These are phyloP conservation scores for Netelia virgata DNA, from an alignment of 2,888 invertebrate genomes.

Conservation along the genomic window DNA sequence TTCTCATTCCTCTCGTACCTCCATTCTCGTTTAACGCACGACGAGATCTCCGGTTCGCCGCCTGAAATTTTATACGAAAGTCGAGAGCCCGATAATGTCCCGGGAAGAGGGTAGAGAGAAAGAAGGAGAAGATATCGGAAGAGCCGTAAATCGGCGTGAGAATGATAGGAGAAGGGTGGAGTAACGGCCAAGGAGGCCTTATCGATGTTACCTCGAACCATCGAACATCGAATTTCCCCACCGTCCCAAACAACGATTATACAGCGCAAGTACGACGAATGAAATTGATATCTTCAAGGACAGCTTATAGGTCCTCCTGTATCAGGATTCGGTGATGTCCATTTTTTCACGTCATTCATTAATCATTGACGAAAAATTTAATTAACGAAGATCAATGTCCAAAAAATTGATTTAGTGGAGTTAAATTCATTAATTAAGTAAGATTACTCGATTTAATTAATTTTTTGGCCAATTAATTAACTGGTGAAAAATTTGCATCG, in stretches of 20 bases:
- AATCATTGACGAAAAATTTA: not conserved
- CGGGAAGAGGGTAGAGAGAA: constrained; percentile 5
- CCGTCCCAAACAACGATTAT: not conserved
- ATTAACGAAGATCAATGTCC: not conserved
- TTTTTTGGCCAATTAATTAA: too few relatives aligned
- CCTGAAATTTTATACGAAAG: constrained; percentile 66
- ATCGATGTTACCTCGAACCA: constrained; percentile 39
- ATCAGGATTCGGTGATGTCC: constrained; percentile 30
- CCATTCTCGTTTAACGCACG: constrained; percentile 74
- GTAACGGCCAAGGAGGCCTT: constrained; percentile 45
- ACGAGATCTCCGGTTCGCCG: constrained; percentile 45
- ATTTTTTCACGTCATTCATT: not conserved
- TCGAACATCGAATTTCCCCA: constrained; percentile 35
- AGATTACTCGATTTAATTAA: too few relatives aligned
- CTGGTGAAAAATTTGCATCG: too few relatives aligned
- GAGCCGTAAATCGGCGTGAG: constrained; percentile 19
- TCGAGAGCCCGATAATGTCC: constrained; percentile 46
- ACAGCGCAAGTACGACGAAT: constrained; percentile 30
- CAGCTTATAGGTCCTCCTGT: constrained; percentile 38
- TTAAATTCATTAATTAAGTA: not conserved
- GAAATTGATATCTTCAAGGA: constrained; percentile 54
- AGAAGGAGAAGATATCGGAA: constrained; percentile 10
- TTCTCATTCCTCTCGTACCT: not conserved
- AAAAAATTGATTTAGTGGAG: not conserved
- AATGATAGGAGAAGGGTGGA: not conserved